These are phyloP conservation scores for Gymnoscopelus microlampas DNA, from an alignment of 2,797 vertebrate genomes.

Conservation along the genomic window DNA sequence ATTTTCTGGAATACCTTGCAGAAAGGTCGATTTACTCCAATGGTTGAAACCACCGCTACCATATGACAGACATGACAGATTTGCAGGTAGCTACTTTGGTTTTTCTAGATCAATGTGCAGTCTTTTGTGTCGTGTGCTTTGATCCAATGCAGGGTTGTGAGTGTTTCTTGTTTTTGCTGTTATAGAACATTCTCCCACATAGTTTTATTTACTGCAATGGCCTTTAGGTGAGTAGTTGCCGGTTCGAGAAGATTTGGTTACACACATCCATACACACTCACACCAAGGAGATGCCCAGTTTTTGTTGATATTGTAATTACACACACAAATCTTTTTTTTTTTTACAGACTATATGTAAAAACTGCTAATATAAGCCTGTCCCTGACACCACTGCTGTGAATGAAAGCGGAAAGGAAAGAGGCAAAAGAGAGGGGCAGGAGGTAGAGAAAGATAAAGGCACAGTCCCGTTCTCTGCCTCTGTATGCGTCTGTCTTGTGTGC, in stretches of 20 bases:
- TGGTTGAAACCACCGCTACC: conserved; percentile 14
- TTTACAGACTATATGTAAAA: conserved; percentile 39
- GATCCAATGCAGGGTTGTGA: fast-evolving
- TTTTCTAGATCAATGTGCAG: neutral
- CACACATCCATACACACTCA: conserved; percentile 32
- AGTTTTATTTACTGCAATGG: conserved; percentile 10
- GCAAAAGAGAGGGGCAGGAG: conserved; percentile 32
- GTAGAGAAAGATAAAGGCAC: conserved; percentile 51
- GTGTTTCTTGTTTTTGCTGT: neutral
- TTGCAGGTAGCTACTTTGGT: conserved; percentile 6
- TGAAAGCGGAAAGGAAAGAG: conserved; percentile 22
- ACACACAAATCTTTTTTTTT: conserved; percentile 13
- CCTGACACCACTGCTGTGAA: conserved; percentile 29
- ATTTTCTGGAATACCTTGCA: conserved; percentile 3
- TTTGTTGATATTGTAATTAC: conserved; percentile 34
- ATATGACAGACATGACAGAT: conserved; percentile 18
- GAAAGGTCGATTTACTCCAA: conserved; percentile 12
- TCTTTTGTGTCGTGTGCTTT: neutral
- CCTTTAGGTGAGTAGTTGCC: neutral
- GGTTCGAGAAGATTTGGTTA: no score
- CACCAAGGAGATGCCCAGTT: conserved; percentile 40
- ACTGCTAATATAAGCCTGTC: conserved; percentile 48
- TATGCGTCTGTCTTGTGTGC: conserved; percentile 3
- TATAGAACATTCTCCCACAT: no score
- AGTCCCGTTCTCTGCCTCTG: conserved; percentile 40